Evolutionary conservation across 2,888 invertebrate species (phyloP).

Genomic region (Merodon equestris): DNA sequence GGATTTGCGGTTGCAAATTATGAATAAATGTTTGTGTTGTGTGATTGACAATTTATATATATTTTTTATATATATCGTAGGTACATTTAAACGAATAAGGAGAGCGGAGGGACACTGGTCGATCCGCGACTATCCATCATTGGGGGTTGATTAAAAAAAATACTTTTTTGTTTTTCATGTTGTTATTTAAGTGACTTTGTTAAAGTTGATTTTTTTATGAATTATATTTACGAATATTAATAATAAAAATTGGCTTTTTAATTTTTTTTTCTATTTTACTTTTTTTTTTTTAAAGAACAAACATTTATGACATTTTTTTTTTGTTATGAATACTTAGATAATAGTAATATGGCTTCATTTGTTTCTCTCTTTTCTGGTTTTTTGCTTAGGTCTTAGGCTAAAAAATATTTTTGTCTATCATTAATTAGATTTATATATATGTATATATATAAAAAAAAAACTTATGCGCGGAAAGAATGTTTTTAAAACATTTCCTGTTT

Average conservation of each 20-base stretch:
- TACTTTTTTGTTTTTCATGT: constrained; percentile 29
- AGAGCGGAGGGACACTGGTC: constrained; percentile 17
- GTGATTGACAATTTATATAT: constrained; percentile 57
- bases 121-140: constrained; percentile 12
- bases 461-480: constrained; percentile 44
- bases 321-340: constrained; percentile 59
- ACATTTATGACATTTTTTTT: constrained; percentile 56
- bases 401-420: constrained; percentile 52
- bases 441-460: constrained; percentile 51
- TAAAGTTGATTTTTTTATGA: constrained; percentile 44
- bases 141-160: constrained; percentile 27
- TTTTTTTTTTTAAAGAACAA: constrained; percentile 56
- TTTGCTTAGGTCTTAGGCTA: constrained; percentile 7
- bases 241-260: constrained; percentile 65
- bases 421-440: constrained; percentile 29
- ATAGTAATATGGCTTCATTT: constrained; percentile 63
- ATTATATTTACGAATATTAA: constrained; percentile 22
- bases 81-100: constrained; percentile 52
- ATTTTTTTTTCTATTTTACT: constrained; percentile 27
- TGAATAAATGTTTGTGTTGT: constrained; percentile 34
- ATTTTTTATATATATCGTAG: constrained; percentile 19
- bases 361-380: constrained; percentile 25
- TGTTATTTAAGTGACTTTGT: constrained; percentile 35
- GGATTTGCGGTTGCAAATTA: constrained; percentile 12
- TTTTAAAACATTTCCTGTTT: constrained; percentile 59